These are phyloP conservation scores for Leptodactylus fallax DNA, from an alignment of 2,797 vertebrate species.

Conservation along the genomic window DNA sequence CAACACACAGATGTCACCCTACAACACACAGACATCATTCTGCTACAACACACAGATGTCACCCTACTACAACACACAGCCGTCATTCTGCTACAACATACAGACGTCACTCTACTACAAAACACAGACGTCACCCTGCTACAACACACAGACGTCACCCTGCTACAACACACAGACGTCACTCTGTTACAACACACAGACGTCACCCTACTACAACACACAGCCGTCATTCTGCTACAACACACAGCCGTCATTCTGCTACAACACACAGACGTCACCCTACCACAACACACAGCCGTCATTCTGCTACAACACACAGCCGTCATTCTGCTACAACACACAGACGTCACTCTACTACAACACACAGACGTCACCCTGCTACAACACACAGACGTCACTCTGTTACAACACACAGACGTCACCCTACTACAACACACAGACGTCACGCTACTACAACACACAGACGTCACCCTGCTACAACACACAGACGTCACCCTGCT, in stretches of 20 bases:
- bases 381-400: not conserved
- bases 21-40: not conserved
- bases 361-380: not conserved
- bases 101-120: not conserved
- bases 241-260: not conserved
- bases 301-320: not conserved
- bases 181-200: not conserved
- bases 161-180: not conserved
- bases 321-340: not conserved
- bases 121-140: not conserved
- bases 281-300: not conserved
- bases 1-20: not conserved
- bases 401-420: not conserved
- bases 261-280: not conserved
- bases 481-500: not conserved
- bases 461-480: not conserved
- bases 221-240: not conserved
- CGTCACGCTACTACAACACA: not conserved
- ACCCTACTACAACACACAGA: not conserved
- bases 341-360: not conserved
- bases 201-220: not conserved
- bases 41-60: not conserved
- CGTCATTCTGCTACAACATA: not conserved
- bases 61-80: not conserved
- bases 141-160: not conserved